Percentiles rank a stretch among this genome's conserved stretches.
These are phyloP conservation scores for Pteromalus puparum DNA, from an alignment of 1,140 invertebrate genomes.

Conservation along the genomic window DNA sequence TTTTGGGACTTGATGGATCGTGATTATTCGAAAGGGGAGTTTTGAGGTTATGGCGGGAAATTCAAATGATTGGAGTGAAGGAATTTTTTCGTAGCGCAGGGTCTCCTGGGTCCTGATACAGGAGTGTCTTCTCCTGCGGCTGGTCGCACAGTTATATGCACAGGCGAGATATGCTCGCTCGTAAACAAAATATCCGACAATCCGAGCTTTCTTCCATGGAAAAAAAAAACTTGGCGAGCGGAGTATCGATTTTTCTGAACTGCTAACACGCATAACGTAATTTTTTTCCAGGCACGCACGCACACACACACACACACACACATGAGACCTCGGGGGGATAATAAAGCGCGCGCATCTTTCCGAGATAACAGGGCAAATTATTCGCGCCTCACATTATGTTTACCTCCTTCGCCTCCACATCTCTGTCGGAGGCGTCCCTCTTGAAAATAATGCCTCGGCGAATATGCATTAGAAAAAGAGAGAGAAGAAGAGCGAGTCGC, in stretches of 20 bases:
- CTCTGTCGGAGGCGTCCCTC: not conserved
- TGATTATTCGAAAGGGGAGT: not conserved
- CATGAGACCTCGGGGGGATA: not conserved
- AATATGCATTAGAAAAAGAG: not conserved
- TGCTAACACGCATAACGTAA: too few relatives aligned
- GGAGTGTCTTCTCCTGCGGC: not conserved
- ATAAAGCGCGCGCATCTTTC: not conserved
- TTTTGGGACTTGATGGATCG: too few relatives aligned
- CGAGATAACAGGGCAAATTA: conserved; percentile 3
- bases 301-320: too few relatives aligned
- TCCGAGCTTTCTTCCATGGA: too few relatives aligned
- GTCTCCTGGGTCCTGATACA: not conserved
- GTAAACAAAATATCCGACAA: not conserved
- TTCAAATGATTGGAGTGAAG: not conserved
- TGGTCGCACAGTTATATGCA: too few relatives aligned
- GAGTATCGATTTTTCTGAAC: too few relatives aligned
- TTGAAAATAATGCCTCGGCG: too few relatives aligned
- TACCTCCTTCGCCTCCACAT: not conserved
- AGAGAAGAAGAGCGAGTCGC: too few relatives aligned
- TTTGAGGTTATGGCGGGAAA: not conserved
- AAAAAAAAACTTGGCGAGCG: too few relatives aligned
- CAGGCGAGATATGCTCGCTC: too few relatives aligned
- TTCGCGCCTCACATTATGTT: not conserved
- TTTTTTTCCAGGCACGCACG: too few relatives aligned
- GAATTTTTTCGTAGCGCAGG: not conserved